phyloP scores from a whole-genome alignment of 2,113 vertebrate genomes.

The Sitta europaea region DNA sequence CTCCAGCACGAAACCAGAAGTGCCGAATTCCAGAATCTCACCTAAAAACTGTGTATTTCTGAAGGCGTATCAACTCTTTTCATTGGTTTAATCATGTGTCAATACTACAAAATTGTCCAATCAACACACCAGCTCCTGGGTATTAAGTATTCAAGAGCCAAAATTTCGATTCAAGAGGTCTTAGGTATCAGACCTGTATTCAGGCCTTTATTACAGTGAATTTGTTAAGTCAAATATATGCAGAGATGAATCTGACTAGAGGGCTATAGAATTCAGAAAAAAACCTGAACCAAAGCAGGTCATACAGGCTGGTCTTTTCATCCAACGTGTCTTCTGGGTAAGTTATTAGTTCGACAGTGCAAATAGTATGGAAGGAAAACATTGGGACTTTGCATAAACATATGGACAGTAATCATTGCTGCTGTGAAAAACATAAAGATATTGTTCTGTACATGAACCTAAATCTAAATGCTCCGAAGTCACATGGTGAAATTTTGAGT shows the following conservation, averaged over 20 bases:
- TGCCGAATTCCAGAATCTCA: no score
- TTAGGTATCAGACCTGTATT: background rate
- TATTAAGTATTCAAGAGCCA: background rate
- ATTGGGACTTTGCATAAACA: accelerated
- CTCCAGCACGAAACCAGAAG: no score
- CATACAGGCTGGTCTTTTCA: background rate
- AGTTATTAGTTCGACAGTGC: background rate
- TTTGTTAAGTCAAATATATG: background rate
- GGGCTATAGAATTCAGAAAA: background rate
- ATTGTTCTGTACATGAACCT: background rate
- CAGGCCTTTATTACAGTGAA: background rate
- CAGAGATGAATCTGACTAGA: background rate
- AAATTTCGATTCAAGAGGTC: background rate
- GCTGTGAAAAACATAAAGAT: background rate
- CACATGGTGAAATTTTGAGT: background rate
- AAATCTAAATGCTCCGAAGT: background rate
- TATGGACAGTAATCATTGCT: background rate
- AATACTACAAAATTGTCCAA: no score
- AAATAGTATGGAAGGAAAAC: background rate
- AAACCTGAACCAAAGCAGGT: background rate
- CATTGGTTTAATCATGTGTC: no score
- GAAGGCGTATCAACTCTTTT: no score
- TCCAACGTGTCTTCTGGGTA: background rate
- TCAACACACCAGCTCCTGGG: accelerated
- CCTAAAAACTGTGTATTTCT: no score